Conservation (phyloP, 2,888 invertebrate species). For the Euclidia mi region DNA sequence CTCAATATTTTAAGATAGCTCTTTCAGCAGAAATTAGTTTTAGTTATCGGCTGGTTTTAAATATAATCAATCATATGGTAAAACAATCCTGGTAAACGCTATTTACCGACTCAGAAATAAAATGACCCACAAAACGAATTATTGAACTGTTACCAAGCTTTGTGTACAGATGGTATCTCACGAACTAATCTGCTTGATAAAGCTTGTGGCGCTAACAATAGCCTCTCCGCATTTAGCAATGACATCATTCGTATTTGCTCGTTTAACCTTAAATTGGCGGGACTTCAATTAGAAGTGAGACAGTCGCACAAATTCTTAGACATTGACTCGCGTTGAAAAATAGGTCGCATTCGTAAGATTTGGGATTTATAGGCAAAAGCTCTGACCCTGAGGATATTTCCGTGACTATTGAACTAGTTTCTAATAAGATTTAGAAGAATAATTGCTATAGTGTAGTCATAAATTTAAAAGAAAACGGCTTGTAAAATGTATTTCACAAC, state of each 20-base stretch:
- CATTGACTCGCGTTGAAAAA: slow-evolving; percentile 56
- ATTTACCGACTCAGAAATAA: no score
- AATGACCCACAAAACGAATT: not conserved
- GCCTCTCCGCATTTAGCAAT: slow-evolving; percentile 40
- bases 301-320: slow-evolving; percentile 60
- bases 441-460: no score
- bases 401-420: slow-evolving; percentile 9
- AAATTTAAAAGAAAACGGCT: no score
- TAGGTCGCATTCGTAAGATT: slow-evolving; percentile 35
- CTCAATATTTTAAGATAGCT: no score
- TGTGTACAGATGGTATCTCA: not conserved
- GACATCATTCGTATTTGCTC: slow-evolving; percentile 56
- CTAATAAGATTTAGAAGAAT: not conserved
- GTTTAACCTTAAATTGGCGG: slow-evolving; percentile 61
- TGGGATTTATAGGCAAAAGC: slow-evolving; percentile 21
- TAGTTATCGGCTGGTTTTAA: no score
- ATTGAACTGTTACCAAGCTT: not conserved
- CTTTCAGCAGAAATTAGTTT: no score
- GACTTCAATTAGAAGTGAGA: slow-evolving; percentile 58
- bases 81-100: no score
- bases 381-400: slow-evolving; percentile 13
- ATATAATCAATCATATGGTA: no score
- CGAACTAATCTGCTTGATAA: slow-evolving; percentile 23
- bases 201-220: slow-evolving; percentile 36
- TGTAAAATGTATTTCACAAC: no score